Percentiles rank a stretch among this genome's conserved stretches.
Conservation (phyloP, 92 coral and sea anemone species). For the Palythoa heliodiscus region DNA sequence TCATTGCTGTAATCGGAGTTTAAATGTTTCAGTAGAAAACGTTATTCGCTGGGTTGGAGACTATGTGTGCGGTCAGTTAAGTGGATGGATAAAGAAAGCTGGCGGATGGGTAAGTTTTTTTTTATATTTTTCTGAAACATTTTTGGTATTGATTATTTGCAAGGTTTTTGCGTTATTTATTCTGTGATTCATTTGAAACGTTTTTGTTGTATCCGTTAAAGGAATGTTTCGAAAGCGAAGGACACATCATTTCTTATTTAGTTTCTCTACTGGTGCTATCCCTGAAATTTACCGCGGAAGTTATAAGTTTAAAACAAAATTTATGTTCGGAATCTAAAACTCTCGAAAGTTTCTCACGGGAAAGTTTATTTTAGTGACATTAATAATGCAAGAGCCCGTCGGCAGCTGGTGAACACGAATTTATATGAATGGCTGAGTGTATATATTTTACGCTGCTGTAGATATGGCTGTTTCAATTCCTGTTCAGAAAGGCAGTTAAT, state of each 20-base stretch:
- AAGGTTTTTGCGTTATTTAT: neutral
- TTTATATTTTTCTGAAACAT: slow-evolving; percentile 37
- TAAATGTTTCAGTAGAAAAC: slow-evolving; percentile 53
- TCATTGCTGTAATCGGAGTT: slow-evolving; percentile 61
- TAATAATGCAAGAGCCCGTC: slow-evolving; percentile 24
- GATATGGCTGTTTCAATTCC: neutral
- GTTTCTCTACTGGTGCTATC: neutral
- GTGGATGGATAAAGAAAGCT: slow-evolving; percentile 77
- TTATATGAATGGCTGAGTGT: slow-evolving; percentile 27
- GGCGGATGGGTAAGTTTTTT: slow-evolving; percentile 97
- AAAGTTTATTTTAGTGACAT: slow-evolving; percentile 28
- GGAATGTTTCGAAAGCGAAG: neutral
- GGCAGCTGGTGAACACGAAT: slow-evolving; percentile 21
- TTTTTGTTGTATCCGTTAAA: neutral
- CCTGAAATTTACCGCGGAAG: slow-evolving; percentile 6
- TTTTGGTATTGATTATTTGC: neutral
- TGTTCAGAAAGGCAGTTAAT: neutral
- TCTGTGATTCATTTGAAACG: neutral
- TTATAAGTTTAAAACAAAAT: neutral
- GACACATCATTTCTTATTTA: neutral
- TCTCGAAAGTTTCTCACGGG: slow-evolving; percentile 20
- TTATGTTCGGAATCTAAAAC: no score
- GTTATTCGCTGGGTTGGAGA: slow-evolving; percentile 76
- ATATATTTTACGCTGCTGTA: neutral
- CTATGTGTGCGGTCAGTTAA: slow-evolving; percentile 57